Evolutionary conservation across 2,113 vertebrate species (phyloP), one percentile per base, ranked within the genome.

Genomic region (Argyrosomus japonicus): DNA sequence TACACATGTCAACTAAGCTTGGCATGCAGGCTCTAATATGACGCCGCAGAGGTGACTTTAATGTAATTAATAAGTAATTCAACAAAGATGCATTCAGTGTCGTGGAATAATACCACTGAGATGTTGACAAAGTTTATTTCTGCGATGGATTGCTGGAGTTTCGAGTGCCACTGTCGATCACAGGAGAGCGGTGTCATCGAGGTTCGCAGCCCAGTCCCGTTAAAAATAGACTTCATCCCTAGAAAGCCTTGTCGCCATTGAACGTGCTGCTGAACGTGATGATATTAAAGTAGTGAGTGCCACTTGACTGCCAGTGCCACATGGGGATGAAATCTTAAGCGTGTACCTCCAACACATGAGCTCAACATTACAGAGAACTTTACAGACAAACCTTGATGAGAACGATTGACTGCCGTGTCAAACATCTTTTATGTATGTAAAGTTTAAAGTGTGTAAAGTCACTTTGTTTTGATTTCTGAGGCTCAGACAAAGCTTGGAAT

Each of bases 161-260:
- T 64, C 6, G 32, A 58, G 18, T 27, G 4, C 29, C 1, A 9
- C 17, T 47, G 62, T 63, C 47, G 63, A 5, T 73, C 54, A n/a
- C 27, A 72, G 47, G 25, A 81, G 62, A 61, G n/a, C 23, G 47
- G 15, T 68, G 2, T 61, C 32, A 70, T 3, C 51, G 6, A 48
- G 19, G 36, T 63, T 68, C 40, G 60, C 65, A 45, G 58, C 29
- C 27, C 2, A 11, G 50, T 64, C 50, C 6, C 36, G 61, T 27
- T 75, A 79, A 60, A 70, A 75, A 64, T 79, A 79, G 69, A 62
- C 50, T 36, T 61, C 17, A 4, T 78, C 68, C 62, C 54, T 8
- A 79, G 43, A 48, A 54, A 32, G 29, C 3, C 36, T 3, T 1
- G 21, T n/a, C 63, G 21, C 36, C 23, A 36, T 6, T 21, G n/a